Evolutionary conservation across 2,888 invertebrate species (phyloP).

Genomic region (Aporophyla nigra): DNA sequence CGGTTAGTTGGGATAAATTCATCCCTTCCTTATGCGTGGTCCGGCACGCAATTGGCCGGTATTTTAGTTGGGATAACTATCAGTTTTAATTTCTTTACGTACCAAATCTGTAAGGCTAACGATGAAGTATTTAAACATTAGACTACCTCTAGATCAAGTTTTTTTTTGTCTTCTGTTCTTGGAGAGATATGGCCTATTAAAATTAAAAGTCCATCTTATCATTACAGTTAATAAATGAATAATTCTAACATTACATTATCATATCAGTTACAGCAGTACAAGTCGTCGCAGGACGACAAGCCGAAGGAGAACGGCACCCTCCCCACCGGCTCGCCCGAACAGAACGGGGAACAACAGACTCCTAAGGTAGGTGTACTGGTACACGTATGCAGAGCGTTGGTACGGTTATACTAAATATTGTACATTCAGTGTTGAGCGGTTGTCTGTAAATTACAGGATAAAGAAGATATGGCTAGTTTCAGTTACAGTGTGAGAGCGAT

Average conservation of each 20-base stretch:
- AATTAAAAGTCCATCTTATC: too few relatives aligned
- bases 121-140: not conserved
- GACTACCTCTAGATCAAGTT: too few relatives aligned
- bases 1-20: too few relatives aligned
- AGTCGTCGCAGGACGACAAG: slow-evolving; percentile 92
- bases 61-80: not conserved
- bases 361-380: slow-evolving; percentile 85
- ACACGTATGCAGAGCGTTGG: not conserved
- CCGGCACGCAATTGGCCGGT: too few relatives aligned
- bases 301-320: slow-evolving; percentile 96
- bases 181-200: too few relatives aligned
- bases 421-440: slow-evolving; percentile 8
- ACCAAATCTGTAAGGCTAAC: not conserved
- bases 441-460: slow-evolving; percentile 29
- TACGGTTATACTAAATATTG: slow-evolving; percentile 1
- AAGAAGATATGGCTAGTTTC: too few relatives aligned
- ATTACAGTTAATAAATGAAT: not conserved
- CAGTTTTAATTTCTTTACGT: not conserved
- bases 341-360: slow-evolving; percentile 89
- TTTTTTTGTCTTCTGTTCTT: too few relatives aligned
- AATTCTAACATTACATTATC: not conserved
- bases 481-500: too few relatives aligned
- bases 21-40: too few relatives aligned
- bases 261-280: slow-evolving; percentile 95
- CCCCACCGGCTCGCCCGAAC: slow-evolving; percentile 90